A percentile compares a stretch with the other conserved stretches of the same genome.
Evolutionary conservation across 2,113 vertebrate species (phyloP).

Genomic region (Jaculus jaculus): DNA sequence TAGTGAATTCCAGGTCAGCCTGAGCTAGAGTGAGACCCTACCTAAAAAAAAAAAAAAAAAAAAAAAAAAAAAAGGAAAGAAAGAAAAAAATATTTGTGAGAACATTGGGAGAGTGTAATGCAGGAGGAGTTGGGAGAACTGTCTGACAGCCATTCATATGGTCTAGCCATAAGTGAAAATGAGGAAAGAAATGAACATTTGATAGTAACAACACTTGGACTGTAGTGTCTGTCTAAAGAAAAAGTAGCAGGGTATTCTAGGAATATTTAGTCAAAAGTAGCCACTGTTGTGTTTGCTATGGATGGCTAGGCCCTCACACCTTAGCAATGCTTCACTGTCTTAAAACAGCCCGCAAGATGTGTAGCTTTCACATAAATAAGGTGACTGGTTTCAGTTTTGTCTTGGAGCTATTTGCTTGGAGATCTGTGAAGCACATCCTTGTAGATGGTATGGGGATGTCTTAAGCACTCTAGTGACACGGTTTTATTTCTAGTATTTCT

Average conservation of each 20-base stretch:
- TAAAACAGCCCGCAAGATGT: neutral
- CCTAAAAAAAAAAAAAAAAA: no score
- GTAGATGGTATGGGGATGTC: neutral
- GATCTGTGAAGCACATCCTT: neutral
- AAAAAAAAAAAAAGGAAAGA: no score
- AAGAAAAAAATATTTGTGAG: neutral
- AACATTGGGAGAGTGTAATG: neutral
- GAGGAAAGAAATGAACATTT: neutral
- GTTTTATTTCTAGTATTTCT: neutral
- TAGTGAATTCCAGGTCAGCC: no score
- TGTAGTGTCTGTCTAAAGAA: neutral
- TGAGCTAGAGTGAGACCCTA: no score
- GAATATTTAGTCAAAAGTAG: no score
- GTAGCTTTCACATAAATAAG: neutral
- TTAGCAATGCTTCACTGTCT: neutral
- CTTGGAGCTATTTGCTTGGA: neutral
- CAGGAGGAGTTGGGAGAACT: no score
- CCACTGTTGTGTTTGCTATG: neutral
- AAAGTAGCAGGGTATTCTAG: neutral
- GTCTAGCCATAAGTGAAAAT: neutral
- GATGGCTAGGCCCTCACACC: accelerated
- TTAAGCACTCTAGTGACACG: neutral
- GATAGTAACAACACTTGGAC: neutral
- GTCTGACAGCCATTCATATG: neutral
- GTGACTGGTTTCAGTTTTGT: neutral